phyloP scores from a whole-genome alignment of 2,797 vertebrate species.

The Hapalemur alaotrensis region DNA sequence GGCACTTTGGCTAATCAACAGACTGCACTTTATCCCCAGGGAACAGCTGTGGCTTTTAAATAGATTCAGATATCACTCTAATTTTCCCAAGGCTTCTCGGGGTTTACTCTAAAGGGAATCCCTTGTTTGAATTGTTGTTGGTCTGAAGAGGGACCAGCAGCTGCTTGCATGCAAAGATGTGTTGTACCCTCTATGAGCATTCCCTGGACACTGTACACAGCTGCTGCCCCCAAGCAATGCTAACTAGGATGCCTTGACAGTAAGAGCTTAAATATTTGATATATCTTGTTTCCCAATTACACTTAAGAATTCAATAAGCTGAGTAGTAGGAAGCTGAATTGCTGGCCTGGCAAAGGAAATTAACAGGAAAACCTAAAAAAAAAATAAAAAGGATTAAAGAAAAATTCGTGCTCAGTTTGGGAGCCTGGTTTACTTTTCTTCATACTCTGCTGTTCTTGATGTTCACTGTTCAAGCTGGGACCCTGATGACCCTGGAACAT shows the following conservation, averaged over 20 bases:
- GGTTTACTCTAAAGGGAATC: neutral
- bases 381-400: neutral
- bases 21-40: neutral
- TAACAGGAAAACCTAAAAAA: conserved; percentile 58
- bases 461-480: neutral
- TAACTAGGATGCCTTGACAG: conserved; percentile 8
- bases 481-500: neutral
- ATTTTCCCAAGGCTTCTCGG: neutral
- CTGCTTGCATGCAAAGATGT: neutral
- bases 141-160: neutral
- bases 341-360: conserved; percentile 73
- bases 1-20: neutral
- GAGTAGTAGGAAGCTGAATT: conserved; percentile 71
- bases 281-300: conserved; percentile 74
- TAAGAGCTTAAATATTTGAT: conserved; percentile 76
- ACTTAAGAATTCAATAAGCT: conserved; percentile 79
- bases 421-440: neutral
- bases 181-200: neutral
- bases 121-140: neutral
- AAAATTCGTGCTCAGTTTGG: neutral
- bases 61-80: neutral
- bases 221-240: neutral
- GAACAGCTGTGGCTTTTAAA: neutral
- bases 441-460: neutral
- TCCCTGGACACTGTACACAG: neutral